Conservation (phyloP, 2,113 vertebrate genomes). For the Elgaria multicarinata region DNA sequence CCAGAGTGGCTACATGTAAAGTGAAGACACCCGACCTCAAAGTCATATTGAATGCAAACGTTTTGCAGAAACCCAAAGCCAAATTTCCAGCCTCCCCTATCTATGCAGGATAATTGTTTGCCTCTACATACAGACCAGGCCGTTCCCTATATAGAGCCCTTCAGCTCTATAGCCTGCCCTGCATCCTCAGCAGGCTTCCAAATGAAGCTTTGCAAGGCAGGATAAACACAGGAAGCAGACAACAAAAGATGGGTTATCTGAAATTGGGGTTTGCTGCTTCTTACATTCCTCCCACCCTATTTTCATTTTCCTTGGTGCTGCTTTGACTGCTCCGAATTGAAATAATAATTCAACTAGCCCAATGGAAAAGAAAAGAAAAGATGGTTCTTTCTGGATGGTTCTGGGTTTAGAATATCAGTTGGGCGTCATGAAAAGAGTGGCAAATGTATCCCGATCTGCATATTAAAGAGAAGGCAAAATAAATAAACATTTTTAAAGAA, state of each 20-base stretch:
- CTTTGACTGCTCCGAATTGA: neutral
- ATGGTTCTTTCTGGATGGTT: slow-evolving; percentile 56
- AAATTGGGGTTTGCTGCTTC: slow-evolving; percentile 44
- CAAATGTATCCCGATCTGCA: slow-evolving; percentile 56
- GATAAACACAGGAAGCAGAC: slow-evolving; percentile 18
- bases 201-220: neutral
- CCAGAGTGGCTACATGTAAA: no score
- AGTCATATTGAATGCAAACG: no score
- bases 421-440: slow-evolving; percentile 56
- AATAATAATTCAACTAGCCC: neutral
- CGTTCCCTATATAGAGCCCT: neutral
- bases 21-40: no score
- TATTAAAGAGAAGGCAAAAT: slow-evolving; percentile 51
- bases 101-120: neutral
- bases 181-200: neutral
- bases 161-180: neutral
- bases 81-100: neutral
- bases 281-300: neutral
- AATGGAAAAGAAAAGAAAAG: neutral
- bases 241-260: slow-evolving; percentile 49
- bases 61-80: no score
- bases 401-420: slow-evolving; percentile 55
- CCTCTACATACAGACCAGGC: neutral
- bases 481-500: slow-evolving; percentile 70
- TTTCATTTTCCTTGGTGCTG: neutral